Percentiles rank a stretch among this genome's conserved stretches.
phyloP scores from a whole-genome alignment of 2,113 vertebrate species.

The Cryptomyrus ogoouensis region DNA sequence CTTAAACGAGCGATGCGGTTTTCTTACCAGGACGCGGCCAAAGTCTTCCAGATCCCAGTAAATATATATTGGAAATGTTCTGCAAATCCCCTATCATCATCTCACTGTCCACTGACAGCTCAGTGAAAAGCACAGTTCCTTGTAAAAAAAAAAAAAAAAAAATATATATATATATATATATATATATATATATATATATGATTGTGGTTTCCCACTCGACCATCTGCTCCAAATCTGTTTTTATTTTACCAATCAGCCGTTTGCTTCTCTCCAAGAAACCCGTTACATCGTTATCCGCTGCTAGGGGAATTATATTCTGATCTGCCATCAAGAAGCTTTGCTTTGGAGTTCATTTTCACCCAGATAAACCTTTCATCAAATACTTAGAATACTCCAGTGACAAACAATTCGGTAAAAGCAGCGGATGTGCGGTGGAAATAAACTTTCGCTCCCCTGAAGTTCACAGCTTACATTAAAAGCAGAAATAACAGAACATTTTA shows the following conservation, averaged over 20 bases:
- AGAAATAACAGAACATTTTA: conserved; percentile 14
- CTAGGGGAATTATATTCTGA: conserved; percentile 36
- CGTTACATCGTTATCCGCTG: conserved; percentile 33
- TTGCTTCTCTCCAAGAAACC: conserved; percentile 31
- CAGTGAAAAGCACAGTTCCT: conserved; percentile 43
- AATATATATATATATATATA: conserved; percentile 33
- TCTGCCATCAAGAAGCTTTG: conserved; percentile 28
- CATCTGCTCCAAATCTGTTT: conserved; percentile 58
- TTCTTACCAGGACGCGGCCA: conserved; percentile 31
- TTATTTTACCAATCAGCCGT: conserved; percentile 51
- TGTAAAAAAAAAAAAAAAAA: conserved; percentile 18
- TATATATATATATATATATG: conserved; percentile 34
- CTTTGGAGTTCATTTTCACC: conserved; percentile 52
- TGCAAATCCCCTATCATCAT: conserved; percentile 48
- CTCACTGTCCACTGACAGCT: conserved; percentile 47
- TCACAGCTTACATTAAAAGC: neutral
- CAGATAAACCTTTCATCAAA: conserved; percentile 56
- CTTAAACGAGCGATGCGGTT: conserved; percentile 33
- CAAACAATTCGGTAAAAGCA: conserved; percentile 37
- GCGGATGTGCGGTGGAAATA: conserved; percentile 18
- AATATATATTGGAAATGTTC: conserved; percentile 42
- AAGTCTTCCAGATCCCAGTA: conserved; percentile 32
- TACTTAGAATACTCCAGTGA: conserved; percentile 42
- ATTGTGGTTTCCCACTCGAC: conserved; percentile 36
- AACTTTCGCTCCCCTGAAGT: neutral